phyloP scores from a whole-genome alignment of 2,113 vertebrate genomes.

The Smithornis capensis region DNA sequence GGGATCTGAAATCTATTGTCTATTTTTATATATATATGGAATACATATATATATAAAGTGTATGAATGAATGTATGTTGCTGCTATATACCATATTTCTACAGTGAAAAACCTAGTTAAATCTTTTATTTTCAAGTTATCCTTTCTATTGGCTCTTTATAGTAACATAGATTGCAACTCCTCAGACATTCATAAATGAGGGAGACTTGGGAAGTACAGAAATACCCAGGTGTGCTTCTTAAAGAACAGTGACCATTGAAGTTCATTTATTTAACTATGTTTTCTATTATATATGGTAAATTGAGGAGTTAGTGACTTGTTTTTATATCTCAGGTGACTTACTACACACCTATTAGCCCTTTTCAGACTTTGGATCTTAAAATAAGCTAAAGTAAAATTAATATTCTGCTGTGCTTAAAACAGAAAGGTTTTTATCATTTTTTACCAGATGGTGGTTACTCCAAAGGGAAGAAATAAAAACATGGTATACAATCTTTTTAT shows the following conservation, averaged over 20 bases:
- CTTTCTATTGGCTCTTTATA: background rate
- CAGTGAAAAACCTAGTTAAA: background rate
- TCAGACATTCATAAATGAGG: background rate
- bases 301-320: background rate
- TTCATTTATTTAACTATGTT: background rate
- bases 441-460: background rate
- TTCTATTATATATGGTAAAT: background rate
- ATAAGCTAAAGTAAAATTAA: background rate
- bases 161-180: background rate
- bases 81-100: fast-evolving
- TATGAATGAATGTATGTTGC: background rate
- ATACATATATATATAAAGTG: background rate
- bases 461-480: background rate
- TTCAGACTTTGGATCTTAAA: background rate
- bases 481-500: background rate
- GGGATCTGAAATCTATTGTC: background rate
- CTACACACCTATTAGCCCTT: background rate
- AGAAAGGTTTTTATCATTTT: background rate
- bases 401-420: background rate
- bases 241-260: background rate
- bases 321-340: background rate
- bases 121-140: background rate
- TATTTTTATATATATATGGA: background rate
- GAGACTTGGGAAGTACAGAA: background rate
- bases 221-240: background rate